Conservation (phyloP, 2,113 vertebrate species). For the Helogale parvula region DNA sequence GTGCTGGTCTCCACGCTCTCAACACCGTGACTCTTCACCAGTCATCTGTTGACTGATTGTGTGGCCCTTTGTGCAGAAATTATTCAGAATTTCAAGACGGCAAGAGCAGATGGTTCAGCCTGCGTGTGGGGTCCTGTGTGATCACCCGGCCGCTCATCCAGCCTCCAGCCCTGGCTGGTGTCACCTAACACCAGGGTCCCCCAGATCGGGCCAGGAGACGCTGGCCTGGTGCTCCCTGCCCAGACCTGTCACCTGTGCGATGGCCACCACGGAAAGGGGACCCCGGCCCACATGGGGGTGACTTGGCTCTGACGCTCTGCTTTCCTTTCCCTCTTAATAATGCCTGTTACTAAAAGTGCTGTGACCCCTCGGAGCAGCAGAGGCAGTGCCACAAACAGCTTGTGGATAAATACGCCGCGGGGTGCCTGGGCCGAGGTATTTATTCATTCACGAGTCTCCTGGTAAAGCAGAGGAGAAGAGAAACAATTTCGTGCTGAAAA, state of each 20-base stretch:
- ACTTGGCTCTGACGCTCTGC: neutral
- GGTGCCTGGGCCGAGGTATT: neutral
- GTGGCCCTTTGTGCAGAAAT: neutral
- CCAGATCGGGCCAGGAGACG: neutral
- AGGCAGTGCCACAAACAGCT: neutral
- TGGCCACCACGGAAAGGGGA: neutral
- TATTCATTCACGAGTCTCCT: slow-evolving; percentile 47
- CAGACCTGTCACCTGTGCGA: neutral
- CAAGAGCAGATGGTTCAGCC: neutral
- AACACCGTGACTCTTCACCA: rapidly evolving
- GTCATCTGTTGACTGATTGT: rapidly evolving
- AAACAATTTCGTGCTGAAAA: neutral
- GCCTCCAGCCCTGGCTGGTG: no score
- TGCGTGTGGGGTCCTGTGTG: no score
- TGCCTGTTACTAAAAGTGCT: neutral
- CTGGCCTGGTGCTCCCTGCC: rapidly evolving
- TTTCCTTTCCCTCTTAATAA: slow-evolving; percentile 53
- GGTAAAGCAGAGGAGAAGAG: slow-evolving; percentile 13
- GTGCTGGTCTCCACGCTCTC: rapidly evolving
- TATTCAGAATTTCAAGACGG: neutral
- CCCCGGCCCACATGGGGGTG: neutral
- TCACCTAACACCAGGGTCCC: neutral
- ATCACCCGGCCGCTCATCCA: neutral
- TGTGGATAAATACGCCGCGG: neutral
- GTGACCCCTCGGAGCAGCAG: neutral